These are phyloP conservation scores for Pseudococcus viburni DNA, from an alignment of 2,888 invertebrate genomes.

Conservation along the genomic window DNA sequence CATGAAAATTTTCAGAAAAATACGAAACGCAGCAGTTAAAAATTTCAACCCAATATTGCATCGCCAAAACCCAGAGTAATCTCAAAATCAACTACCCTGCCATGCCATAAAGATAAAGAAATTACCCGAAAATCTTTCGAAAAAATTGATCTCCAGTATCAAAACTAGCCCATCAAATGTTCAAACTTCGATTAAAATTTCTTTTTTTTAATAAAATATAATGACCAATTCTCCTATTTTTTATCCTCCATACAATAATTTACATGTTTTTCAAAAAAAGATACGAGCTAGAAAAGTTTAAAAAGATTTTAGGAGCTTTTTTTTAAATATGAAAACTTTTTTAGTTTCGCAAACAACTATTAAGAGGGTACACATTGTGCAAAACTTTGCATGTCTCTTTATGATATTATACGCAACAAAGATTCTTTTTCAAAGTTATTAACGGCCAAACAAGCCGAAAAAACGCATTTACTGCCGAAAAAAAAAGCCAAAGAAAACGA, in stretches of 20 bases:
- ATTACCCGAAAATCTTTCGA: not conserved
- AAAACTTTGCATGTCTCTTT: slow-evolving; percentile 56
- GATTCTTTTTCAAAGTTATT: slow-evolving; percentile 55
- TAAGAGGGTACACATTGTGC: slow-evolving; percentile 54
- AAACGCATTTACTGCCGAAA: slow-evolving; percentile 44
- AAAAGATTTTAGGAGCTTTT: slow-evolving; percentile 43
- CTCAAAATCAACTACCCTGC: not conserved
- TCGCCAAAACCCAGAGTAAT: not conserved
- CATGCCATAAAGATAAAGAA: not conserved
- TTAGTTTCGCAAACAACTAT: slow-evolving; percentile 57
- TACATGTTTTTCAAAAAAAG: slow-evolving; percentile 38
- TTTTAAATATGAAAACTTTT: slow-evolving; percentile 43
- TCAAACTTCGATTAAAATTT: slow-evolving; percentile 30
- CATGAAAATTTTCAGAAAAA: no score
- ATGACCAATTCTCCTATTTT: not conserved
- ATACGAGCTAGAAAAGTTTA: slow-evolving; percentile 38
- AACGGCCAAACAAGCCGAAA: slow-evolving; percentile 56
- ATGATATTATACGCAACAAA: slow-evolving; percentile 58
- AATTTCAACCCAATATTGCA: no score
- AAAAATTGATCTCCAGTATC: not conserved
- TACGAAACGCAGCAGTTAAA: no score
- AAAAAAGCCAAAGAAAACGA: slow-evolving; percentile 2
- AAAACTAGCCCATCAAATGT: not conserved
- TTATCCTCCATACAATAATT: not conserved
- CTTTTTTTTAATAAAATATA: slow-evolving; percentile 9